Percentiles rank a stretch among this genome's conserved stretches.
Evolutionary conservation across 2,797 vertebrate species (phyloP).

Genomic region (Catostomus latipinnis): DNA sequence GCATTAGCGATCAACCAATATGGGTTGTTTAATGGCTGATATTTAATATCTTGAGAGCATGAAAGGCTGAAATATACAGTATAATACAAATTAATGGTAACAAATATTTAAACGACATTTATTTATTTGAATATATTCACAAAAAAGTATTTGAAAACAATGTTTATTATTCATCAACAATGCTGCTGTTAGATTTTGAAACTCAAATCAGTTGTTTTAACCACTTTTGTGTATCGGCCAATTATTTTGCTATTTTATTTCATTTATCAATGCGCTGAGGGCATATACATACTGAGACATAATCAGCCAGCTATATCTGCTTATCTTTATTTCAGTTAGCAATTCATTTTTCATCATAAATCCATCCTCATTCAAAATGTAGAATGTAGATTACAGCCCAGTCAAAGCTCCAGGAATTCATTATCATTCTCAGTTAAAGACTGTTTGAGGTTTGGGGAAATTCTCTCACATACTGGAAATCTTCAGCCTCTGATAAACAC

Average conservation of each 20-base stretch:
- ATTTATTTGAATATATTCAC: too few relatives aligned
- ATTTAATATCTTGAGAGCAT: too few relatives aligned
- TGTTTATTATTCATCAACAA: too few relatives aligned
- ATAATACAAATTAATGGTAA: too few relatives aligned
- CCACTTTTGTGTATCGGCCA: too few relatives aligned
- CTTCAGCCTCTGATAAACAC: not conserved
- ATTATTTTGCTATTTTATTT: too few relatives aligned
- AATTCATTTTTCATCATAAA: slow-evolving; percentile 22
- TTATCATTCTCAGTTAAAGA: slow-evolving; percentile 1
- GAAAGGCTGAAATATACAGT: too few relatives aligned
- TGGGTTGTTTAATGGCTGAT: too few relatives aligned
- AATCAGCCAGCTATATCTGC: slow-evolving; percentile 7
- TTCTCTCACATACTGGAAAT: slow-evolving; percentile 20
- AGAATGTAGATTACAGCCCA: slow-evolving; percentile 4
- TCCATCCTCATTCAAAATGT: not conserved
- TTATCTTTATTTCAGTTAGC: slow-evolving; percentile 28
- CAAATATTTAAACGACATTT: too few relatives aligned
- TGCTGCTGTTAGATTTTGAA: too few relatives aligned
- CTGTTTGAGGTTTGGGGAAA: not conserved
- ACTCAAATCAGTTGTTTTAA: too few relatives aligned
- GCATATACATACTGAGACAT: slow-evolving; percentile 10
- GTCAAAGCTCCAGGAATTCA: slow-evolving; percentile 17
- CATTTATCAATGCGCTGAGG: not conserved
- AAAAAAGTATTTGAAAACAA: too few relatives aligned
- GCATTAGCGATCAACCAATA: not conserved